Evolutionary conservation across 1,140 invertebrate species (phyloP).

Genomic region (Meloidogyne hapla): DNA sequence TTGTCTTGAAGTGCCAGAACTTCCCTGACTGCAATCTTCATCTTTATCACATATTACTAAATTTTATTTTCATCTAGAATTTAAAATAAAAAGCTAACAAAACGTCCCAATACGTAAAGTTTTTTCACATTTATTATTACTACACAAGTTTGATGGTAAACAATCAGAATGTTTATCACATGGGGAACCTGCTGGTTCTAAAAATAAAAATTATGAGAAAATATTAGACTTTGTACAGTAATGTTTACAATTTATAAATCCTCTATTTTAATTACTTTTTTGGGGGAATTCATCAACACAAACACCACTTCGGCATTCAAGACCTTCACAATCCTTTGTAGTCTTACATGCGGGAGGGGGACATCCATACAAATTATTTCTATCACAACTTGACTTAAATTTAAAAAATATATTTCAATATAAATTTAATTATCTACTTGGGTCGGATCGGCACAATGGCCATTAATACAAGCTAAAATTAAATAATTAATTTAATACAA

Average conservation of each 20-base stretch:
- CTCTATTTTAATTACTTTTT: not conserved
- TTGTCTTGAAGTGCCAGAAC: not conserved
- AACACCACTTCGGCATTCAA: not conserved
- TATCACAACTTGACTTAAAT: not conserved
- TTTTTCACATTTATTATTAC: not conserved
- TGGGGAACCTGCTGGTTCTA: not conserved
- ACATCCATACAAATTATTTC: not conserved
- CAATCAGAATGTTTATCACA: conserved; percentile 3
- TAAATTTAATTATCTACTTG: not conserved
- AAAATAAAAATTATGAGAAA: not conserved
- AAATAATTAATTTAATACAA: too few species aligned
- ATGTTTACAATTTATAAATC: too few species aligned
- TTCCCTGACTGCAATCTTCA: not conserved
- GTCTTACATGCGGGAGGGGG: not conserved
- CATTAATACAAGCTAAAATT: not conserved
- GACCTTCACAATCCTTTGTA: not conserved
- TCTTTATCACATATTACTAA: not conserved
- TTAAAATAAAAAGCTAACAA: not conserved
- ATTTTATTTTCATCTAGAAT: not conserved
- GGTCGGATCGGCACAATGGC: not conserved
- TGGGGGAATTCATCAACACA: not conserved
- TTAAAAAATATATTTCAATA: not conserved
- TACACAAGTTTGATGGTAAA: not conserved
- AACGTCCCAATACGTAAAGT: not conserved
- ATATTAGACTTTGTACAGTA: too few species aligned